Conservation (phyloP, 2,888 invertebrate species). For the Megastigmus dorsalis region DNA sequence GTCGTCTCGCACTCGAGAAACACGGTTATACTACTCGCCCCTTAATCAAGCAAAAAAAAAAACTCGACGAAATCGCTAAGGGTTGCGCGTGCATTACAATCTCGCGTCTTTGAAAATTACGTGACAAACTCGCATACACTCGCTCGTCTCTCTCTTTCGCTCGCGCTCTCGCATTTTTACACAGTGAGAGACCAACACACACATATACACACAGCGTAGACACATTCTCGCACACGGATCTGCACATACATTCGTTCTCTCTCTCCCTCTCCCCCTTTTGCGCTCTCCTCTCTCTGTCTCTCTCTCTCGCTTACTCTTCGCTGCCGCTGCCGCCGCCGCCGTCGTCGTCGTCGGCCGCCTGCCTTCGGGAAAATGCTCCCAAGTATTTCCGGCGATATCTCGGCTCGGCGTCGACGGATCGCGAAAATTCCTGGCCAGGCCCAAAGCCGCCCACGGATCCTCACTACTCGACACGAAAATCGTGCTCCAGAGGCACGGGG, state of each 20-base stretch:
- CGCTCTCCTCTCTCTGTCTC: conserved; percentile 1
- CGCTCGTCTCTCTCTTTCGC: too few relatives aligned
- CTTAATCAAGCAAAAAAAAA: not conserved
- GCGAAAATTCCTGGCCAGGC: conserved; percentile 55
- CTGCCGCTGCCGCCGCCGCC: not conserved
- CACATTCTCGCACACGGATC: conserved; percentile 21
- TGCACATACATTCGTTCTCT: conserved; percentile 61
- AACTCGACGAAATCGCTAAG: conserved; percentile 2
- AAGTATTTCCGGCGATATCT: conserved; percentile 68
- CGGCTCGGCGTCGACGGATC: conserved; percentile 41
- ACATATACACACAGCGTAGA: too few relatives aligned
- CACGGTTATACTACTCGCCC: not conserved
- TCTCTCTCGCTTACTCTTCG: not conserved
- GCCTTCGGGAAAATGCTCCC: conserved; percentile 59
- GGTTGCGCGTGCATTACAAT: conserved; percentile 58
- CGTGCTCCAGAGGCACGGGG: not conserved
- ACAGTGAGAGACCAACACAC: too few relatives aligned
- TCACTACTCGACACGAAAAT: conserved; percentile 63
- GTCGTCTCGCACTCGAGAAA: not conserved
- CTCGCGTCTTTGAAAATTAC: conserved; percentile 70
- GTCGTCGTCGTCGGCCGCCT: conserved; percentile 1
- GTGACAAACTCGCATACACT: conserved; percentile 72
- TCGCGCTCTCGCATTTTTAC: conserved; percentile 5
- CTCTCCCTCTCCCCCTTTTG: conserved; percentile 57
- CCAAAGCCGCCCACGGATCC: conserved; percentile 50